A percentile compares a stretch with the other conserved stretches of the same genome.
Conservation (phyloP, 92 coral and sea anemone species). For the Bergia sp. region DNA sequence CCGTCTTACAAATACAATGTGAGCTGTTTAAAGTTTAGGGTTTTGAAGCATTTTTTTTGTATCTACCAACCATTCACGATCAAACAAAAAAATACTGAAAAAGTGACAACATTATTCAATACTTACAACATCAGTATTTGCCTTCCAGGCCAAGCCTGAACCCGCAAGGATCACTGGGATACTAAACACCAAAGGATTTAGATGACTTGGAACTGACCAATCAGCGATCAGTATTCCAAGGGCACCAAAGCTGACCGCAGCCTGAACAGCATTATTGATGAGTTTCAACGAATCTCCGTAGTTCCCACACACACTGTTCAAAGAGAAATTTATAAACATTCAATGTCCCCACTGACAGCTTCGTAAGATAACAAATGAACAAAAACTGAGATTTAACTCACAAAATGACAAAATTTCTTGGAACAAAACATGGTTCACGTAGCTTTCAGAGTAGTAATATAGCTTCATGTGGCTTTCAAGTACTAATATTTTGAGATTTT, state of each 20-base stretch:
- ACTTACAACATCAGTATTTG: slow-evolving; percentile 77
- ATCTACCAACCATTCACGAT: not conserved
- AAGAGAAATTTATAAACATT: not conserved
- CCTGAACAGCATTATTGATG: slow-evolving; percentile 86
- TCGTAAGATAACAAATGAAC: not conserved
- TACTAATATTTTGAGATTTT: too few species aligned
- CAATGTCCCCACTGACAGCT: too few species aligned
- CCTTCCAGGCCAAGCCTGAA: slow-evolving; percentile 94
- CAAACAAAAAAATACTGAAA: too few species aligned
- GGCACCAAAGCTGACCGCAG: slow-evolving; percentile 85
- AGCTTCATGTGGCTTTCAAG: too few species aligned
- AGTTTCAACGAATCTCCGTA: slow-evolving; percentile 70
- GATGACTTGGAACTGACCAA: slow-evolving; percentile 97
- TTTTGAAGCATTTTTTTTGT: not conserved
- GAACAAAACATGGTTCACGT: too few species aligned
- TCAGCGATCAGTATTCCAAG: slow-evolving; percentile 91
- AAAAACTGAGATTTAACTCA: too few species aligned
- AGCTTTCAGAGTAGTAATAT: too few species aligned
- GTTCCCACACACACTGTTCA: slow-evolving; percentile 80
- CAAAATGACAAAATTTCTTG: too few species aligned
- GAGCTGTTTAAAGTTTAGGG: not conserved
- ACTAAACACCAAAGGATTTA: slow-evolving; percentile 84
- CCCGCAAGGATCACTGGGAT: slow-evolving; percentile 89
- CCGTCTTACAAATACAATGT: not conserved
- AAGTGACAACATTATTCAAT: not conserved